Conservation (phyloP, 1,140 invertebrate genomes). For the Drosophila kepulauana region DNA sequence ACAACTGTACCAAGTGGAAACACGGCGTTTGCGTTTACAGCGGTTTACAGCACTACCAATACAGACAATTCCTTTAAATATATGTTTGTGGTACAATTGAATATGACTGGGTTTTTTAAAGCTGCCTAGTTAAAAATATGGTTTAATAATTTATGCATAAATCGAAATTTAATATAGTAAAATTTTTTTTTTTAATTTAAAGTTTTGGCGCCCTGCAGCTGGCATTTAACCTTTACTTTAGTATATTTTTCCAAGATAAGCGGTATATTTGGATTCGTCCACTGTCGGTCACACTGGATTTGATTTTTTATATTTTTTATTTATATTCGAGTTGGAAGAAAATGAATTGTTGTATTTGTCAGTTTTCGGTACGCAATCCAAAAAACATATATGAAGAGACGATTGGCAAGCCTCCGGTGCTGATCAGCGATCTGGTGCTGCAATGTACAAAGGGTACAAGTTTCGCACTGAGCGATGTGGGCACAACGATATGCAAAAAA, state of each 20-base stretch:
- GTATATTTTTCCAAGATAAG: background rate
- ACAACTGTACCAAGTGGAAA: too few relatives aligned
- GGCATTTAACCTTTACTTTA: background rate
- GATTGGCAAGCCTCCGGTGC: slow-evolving; percentile 64
- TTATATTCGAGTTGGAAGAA: slow-evolving; percentile 21
- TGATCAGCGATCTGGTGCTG: slow-evolving; percentile 64
- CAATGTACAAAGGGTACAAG: slow-evolving; percentile 68
- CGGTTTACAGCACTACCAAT: too few relatives aligned
- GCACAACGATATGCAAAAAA: slow-evolving; percentile 69
- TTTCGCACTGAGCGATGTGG: slow-evolving; percentile 54
- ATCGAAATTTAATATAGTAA: too few relatives aligned
- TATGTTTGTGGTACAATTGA: too few relatives aligned
- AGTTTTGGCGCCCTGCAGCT: too few relatives aligned
- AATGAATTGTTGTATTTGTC: slow-evolving; percentile 77
- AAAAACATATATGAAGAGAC: slow-evolving; percentile 68
- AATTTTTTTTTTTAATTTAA: too few relatives aligned
- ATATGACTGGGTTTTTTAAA: too few relatives aligned
- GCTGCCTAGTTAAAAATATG: too few relatives aligned
- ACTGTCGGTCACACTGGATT: slow-evolving; percentile 2
- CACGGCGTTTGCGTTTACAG: too few relatives aligned
- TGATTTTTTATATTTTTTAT: slow-evolving; percentile 38
- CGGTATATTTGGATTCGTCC: background rate
- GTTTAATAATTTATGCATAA: too few relatives aligned
- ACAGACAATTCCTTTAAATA: too few relatives aligned
- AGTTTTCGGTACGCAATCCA: slow-evolving; percentile 67